phyloP scores from a whole-genome alignment of 2,888 invertebrate genomes.

The Caenorhabditis panamensis region DNA sequence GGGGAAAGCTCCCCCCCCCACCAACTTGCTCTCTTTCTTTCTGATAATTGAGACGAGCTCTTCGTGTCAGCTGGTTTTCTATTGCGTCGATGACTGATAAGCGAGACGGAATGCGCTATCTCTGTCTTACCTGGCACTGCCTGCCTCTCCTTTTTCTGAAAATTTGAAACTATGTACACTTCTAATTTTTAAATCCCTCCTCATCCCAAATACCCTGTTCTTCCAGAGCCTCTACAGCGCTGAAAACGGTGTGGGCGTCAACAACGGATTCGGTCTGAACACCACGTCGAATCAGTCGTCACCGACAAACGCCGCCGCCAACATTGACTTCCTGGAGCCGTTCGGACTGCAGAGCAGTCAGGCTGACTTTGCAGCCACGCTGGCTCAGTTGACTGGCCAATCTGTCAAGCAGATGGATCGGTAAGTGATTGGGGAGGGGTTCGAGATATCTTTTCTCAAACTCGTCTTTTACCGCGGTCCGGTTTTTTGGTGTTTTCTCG shows the following conservation, averaged over 20 bases:
- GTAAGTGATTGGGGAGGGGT: no score
- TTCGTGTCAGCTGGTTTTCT: conserved; percentile 53
- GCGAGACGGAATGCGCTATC: no score
- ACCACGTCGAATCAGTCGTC: conserved; percentile 34
- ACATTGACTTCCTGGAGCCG: conserved; percentile 41
- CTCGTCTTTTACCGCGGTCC: no score
- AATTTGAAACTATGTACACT: background rate
- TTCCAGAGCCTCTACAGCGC: conserved; percentile 60
- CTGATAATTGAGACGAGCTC: conserved; percentile 38
- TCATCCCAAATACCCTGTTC: conserved; percentile 5
- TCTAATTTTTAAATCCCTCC: background rate
- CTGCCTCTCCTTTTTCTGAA: no score
- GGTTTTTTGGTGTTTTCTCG: no score
- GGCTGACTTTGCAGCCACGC: conserved; percentile 42
- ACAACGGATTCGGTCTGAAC: conserved; percentile 37
- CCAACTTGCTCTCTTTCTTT: conserved; percentile 34
- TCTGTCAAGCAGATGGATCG: conserved; percentile 48
- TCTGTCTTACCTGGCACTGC: background rate
- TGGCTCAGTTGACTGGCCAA: conserved; percentile 54
- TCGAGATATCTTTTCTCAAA: no score
- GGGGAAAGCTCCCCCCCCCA: no score
- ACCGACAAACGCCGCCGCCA: conserved; percentile 47
- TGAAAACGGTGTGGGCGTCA: conserved; percentile 42
- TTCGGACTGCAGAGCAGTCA: conserved; percentile 44
- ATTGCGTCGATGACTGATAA: conserved; percentile 30